Conservation (phyloP, 2,888 invertebrate species). For the Phasia obesa region DNA sequence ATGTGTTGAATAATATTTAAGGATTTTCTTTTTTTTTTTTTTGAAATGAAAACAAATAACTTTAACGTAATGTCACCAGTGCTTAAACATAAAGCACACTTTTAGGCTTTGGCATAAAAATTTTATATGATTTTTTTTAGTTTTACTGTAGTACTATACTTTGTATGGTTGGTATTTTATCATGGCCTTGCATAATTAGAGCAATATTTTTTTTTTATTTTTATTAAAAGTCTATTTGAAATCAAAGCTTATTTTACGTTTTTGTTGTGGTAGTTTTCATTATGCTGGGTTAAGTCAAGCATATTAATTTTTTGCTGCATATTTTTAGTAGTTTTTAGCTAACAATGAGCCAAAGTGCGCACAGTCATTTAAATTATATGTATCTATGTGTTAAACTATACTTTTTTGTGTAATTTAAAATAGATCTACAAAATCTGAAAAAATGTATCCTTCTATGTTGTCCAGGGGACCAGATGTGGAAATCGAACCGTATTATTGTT, state of each 20-base stretch:
- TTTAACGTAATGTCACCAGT: conserved; percentile 17
- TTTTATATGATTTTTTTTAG: conserved; percentile 12
- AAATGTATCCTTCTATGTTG: conserved; percentile 95
- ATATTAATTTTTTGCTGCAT: conserved; percentile 33
- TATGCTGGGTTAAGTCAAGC: conserved; percentile 29
- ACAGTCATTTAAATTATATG: conserved; percentile 2
- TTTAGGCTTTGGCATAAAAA: conserved; percentile 40
- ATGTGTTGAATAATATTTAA: conserved; percentile 46
- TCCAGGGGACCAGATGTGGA: conserved; percentile 92
- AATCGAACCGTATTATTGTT: conserved; percentile 92
- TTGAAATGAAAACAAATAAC: conserved; percentile 39
- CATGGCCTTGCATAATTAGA: conserved; percentile 61
- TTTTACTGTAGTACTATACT: neutral
- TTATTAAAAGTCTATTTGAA: conserved; percentile 15
- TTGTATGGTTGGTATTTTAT: conserved; percentile 5
- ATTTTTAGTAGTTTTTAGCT: conserved; percentile 19
- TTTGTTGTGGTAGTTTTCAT: neutral
- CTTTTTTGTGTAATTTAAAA: conserved; percentile 39
- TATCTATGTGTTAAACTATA: neutral
- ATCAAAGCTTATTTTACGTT: conserved; percentile 1
- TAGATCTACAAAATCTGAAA: conserved; percentile 97
- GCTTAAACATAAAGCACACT: conserved; percentile 35
- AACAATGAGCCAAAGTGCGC: neutral
- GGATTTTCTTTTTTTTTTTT: conserved; percentile 24
- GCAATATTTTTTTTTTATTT: conserved; percentile 56